Base-by-base conservation (phyloP, 2,888 invertebrate species). In the Acanthosoma haemorrhoidale region DNA sequence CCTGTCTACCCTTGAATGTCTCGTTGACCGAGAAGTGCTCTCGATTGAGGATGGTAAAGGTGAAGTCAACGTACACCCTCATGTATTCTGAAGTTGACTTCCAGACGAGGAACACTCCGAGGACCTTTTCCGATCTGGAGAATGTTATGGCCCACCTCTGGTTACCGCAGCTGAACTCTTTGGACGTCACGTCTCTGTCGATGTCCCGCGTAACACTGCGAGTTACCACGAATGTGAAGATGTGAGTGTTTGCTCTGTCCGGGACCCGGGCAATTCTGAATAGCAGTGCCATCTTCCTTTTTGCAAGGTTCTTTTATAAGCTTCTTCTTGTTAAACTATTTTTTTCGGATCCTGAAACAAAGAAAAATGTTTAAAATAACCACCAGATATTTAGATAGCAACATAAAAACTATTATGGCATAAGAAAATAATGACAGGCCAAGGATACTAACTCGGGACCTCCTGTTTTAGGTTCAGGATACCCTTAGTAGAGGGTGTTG, bases 11-110 rank as follows among this genome's bases (percentile, higher is more conserved):
- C 67, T 88, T 87, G 81, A 90, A 91, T 21, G 87, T 85, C 79
- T 91, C 91, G 80, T 91, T 92, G 76, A 87, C 87, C 72, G 90
- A 90, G 80, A 91, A 92, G 80, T 92, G 91, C 76, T 91, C 90
- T 58, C 89, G 85, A 78, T 91, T 91, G 72, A 91, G 84, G 61
- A 91, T 83, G 5, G 90, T 91, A 80, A 91, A 90, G 63, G 89
- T 87, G 80, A 89, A 91, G 80, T 92, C 92, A 74, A 90, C 87
- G 78, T 88, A 89, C 70, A 89, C 89, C 67, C 87, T 84, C 82
- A 90, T 86, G 71, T 89, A 89, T 74, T 88, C 87, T 75, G 89
- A 88, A 5, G 88, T 86, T 73, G 88, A 89, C 59, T 88, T 85
- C 85, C 91, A 88, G 68, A 90, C 89, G 76, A 92, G 82, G 79